A percentile compares a stretch with the other conserved stretches of the same genome.
These are phyloP conservation scores for Puma concolor DNA, from an alignment of 2,113 vertebrate species.

Conservation along the genomic window DNA sequence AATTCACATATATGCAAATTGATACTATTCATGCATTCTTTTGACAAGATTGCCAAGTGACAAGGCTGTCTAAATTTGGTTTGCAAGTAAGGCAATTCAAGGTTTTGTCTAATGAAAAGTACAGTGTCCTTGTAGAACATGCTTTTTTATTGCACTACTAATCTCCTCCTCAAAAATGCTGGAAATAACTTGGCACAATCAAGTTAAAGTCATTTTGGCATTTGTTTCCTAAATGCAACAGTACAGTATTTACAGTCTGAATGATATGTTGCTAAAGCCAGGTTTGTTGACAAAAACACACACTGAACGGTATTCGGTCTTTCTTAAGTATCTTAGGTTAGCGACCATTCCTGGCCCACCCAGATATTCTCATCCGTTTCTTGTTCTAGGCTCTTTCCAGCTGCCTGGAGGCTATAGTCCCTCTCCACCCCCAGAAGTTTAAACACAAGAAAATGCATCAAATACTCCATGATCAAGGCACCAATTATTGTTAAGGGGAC, in stretches of 20 bases:
- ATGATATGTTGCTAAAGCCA: background rate
- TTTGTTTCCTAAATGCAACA: background rate
- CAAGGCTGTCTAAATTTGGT: background rate
- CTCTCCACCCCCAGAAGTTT: background rate
- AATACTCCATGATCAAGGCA: background rate
- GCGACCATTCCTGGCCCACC: background rate
- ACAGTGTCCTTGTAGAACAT: background rate
- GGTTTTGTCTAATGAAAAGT: background rate
- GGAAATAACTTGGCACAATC: constrained; percentile 16
- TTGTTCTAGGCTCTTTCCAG: background rate
- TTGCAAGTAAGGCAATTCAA: background rate
- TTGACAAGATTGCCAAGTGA: background rate
- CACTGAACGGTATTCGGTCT: background rate
- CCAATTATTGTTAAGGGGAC: background rate
- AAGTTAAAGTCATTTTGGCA: constrained; percentile 34
- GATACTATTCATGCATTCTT: background rate
- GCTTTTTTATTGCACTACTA: background rate
- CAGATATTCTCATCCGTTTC: background rate
- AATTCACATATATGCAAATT: background rate
- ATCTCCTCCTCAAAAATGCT: background rate
- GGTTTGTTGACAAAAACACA: background rate
- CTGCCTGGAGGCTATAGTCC: background rate
- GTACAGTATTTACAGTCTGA: background rate
- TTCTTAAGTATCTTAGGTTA: background rate
- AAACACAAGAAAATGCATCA: background rate